phyloP scores from a whole-genome alignment of 2,888 invertebrate genomes.

The Lamellibrachia satsuma region DNA sequence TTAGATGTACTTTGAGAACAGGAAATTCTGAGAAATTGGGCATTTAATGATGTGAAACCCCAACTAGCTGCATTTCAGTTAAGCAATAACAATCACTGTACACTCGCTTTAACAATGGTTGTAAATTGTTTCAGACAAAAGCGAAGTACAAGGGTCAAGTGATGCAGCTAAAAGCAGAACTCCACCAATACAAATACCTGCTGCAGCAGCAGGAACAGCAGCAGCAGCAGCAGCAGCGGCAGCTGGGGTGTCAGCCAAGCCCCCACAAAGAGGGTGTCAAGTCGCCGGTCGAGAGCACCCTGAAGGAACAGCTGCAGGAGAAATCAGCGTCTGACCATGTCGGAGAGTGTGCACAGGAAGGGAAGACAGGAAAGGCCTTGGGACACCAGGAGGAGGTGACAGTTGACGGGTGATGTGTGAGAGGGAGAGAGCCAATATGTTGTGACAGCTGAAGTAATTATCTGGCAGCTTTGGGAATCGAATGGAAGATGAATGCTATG shows the following conservation, averaged over 20 bases:
- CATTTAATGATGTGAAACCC: no score
- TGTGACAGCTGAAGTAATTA: not conserved
- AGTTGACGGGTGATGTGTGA: not conserved
- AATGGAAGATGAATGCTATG: not conserved
- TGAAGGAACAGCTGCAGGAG: not conserved
- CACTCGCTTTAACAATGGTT: not conserved
- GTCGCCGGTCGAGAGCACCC: not conserved
- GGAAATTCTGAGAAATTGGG: no score
- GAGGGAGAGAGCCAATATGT: not conserved
- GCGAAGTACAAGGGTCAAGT: slow-evolving; percentile 9
- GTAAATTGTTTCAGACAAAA: not conserved
- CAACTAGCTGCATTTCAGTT: not conserved
- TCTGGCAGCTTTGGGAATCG: not conserved
- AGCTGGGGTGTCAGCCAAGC: not conserved
- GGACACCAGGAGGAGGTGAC: not conserved
- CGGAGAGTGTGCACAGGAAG: not conserved
- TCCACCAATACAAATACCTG: not conserved
- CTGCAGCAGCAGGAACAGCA: not conserved
- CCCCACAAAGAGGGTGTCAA: not conserved
- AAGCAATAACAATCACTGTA: not conserved
- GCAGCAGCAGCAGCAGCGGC: not conserved
- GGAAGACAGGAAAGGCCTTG: not conserved
- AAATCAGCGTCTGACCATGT: not conserved
- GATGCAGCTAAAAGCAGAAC: not conserved
- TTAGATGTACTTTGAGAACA: no score